Conservation (phyloP, 2,797 vertebrate species). For the Sebastes trivittatus region DNA sequence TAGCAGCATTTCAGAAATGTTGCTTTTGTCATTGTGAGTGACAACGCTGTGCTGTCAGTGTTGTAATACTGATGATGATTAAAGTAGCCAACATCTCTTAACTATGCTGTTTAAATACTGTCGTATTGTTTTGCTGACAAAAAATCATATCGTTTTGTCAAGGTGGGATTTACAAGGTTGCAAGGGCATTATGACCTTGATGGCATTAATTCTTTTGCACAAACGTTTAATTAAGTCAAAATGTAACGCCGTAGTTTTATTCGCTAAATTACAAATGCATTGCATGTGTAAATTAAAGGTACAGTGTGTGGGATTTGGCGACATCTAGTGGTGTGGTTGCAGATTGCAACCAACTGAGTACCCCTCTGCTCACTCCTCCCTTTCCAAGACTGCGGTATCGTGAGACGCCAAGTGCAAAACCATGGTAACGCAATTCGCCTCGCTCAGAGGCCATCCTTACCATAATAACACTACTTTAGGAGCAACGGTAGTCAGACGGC, state of each 20-base stretch:
- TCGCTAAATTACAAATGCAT: not conserved
- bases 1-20: not conserved
- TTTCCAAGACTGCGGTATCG: no score
- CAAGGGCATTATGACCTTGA: not conserved
- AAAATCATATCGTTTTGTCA: not conserved
- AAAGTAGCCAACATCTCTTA: not conserved
- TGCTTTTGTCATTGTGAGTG: not conserved
- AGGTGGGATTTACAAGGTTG: not conserved
- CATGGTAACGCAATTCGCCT: rapidly evolving
- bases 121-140: not conserved
- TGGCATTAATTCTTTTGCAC: not conserved
- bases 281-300: not conserved
- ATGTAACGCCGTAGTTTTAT: not conserved
- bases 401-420: no score
- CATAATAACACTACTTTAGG: no score
- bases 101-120: not conserved
- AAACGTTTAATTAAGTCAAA: not conserved
- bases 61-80: not conserved
- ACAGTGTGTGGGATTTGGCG: not conserved
- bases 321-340: rapidly evolving
- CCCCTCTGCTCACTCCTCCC: no score
- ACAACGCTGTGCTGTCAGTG: not conserved
- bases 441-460: no score
- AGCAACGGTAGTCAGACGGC: rapidly evolving
- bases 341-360: no score